These are phyloP conservation scores for Rhamnusium bicolor DNA, from an alignment of 2,888 invertebrate species.

Conservation along the genomic window DNA sequence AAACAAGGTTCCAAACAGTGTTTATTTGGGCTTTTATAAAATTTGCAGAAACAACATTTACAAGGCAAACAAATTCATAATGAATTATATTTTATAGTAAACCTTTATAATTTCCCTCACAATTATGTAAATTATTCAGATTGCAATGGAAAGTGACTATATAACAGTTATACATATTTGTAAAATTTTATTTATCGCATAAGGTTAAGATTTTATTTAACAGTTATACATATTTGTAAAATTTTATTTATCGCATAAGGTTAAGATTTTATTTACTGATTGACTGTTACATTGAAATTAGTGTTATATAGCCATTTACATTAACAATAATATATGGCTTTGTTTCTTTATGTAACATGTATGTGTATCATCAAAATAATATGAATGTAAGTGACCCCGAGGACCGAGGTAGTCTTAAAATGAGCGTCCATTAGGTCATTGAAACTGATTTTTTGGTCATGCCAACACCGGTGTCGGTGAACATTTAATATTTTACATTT, in stretches of 20 bases:
- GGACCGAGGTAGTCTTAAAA: too few relatives aligned
- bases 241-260: background rate
- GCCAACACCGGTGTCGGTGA: too few relatives aligned
- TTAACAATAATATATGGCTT: background rate
- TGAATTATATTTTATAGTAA: background rate
- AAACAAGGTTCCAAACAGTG: slow-evolving; percentile 3
- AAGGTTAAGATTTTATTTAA: slow-evolving; percentile 19
- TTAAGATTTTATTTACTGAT: slow-evolving; percentile 20
- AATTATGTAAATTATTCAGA: background rate
- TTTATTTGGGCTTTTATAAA: background rate
- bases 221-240: background rate
- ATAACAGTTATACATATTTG: background rate
- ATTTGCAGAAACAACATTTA: background rate
- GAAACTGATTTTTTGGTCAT: too few relatives aligned
- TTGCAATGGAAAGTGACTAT: background rate
- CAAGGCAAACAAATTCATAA: slow-evolving; percentile 1
- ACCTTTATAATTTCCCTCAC: background rate
- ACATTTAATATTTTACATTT: too few relatives aligned
- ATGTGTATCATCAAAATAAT: too few relatives aligned
- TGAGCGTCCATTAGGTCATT: too few relatives aligned
- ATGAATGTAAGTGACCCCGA: too few relatives aligned
- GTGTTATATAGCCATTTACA: too few relatives aligned
- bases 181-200: background rate
- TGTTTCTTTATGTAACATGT: too few relatives aligned
- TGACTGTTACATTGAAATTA: background rate